Percentiles rank a stretch among this genome's conserved stretches.
Conservation (phyloP, 2,113 vertebrate genomes). For the Lycaon pictus region DNA sequence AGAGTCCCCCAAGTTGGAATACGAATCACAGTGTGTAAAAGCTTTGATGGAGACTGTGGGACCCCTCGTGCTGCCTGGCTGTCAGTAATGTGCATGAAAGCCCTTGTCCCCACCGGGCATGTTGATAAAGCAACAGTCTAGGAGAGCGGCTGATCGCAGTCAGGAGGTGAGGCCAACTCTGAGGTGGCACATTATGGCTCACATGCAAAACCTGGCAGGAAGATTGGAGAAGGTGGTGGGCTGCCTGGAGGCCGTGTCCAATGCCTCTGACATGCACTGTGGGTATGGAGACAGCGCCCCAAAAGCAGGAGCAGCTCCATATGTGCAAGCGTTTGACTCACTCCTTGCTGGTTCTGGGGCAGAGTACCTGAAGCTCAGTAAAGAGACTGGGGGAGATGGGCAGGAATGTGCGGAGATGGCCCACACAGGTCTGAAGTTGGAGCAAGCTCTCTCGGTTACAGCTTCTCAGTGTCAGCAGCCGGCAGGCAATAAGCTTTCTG, state of each 20-base stretch:
- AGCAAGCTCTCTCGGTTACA: conserved; percentile 90
- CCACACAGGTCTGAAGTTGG: conserved; percentile 89
- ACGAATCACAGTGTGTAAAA: neutral
- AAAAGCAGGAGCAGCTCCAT: conserved; percentile 87
- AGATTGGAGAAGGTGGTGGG: no score
- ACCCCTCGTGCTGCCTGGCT: neutral
- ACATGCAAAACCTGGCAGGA: no score
- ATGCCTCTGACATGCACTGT: no score
- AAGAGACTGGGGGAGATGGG: conserved; percentile 95
- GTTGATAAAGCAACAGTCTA: neutral
- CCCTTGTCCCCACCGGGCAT: neutral
- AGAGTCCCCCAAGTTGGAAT: accelerated
- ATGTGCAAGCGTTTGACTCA: conserved; percentile 92
- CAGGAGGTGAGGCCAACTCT: no score
- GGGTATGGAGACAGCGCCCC: no score
- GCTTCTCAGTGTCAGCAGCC: conserved; percentile 96
- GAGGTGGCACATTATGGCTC: no score
- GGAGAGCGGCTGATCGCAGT: no score
- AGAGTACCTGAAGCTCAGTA: conserved; percentile 92
- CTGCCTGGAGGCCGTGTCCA: no score
- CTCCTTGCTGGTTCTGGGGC: conserved; percentile 91
- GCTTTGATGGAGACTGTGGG: accelerated
- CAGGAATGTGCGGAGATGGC: conserved; percentile 97
- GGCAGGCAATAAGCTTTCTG: conserved; percentile 78
- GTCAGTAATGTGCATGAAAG: accelerated